Conservation (phyloP, 2,888 invertebrate genomes). For the Embidobia sp. region DNA sequence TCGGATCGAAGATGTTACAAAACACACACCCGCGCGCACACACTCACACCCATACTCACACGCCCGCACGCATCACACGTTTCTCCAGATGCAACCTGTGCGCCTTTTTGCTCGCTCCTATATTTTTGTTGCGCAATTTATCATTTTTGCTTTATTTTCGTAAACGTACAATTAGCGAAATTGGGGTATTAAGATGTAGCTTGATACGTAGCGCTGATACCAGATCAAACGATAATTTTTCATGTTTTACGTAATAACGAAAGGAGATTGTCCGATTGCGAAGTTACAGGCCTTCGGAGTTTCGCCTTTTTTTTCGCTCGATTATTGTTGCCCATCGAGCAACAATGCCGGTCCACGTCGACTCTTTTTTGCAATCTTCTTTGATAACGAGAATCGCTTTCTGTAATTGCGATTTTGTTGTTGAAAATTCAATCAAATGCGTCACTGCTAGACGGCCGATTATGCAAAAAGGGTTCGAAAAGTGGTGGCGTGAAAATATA, state of each 20-base stretch:
- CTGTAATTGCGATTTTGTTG: no score
- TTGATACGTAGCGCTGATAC: constrained; percentile 31
- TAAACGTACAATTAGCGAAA: constrained; percentile 52
- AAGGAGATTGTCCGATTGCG: constrained; percentile 23
- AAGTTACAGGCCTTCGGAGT: constrained; percentile 15
- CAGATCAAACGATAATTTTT: constrained; percentile 38
- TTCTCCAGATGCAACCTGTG: constrained; percentile 33
- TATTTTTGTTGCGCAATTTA: constrained; percentile 41
- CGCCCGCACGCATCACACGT: constrained; percentile 22
- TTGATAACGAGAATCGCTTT: no score
- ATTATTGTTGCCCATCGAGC: background rate
- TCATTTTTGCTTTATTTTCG: constrained; percentile 48
- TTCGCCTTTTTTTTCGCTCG: background rate
- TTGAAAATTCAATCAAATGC: no score
- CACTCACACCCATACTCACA: no score
- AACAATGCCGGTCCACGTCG: background rate
- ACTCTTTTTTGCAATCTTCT: background rate
- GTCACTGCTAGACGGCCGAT: no score
- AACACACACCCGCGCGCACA: constrained; percentile 25
- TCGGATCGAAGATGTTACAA: constrained; percentile 39
- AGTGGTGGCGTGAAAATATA: no score
- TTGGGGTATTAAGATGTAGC: constrained; percentile 54
- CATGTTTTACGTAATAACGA: constrained; percentile 34
- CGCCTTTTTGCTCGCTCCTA: constrained; percentile 10
- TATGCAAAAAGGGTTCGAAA: no score